Evolutionary conservation across 2,888 invertebrate genomes (phyloP), one percentile per base, ranked within the genome.

Genomic region (Galerucella calmariensis): DNA sequence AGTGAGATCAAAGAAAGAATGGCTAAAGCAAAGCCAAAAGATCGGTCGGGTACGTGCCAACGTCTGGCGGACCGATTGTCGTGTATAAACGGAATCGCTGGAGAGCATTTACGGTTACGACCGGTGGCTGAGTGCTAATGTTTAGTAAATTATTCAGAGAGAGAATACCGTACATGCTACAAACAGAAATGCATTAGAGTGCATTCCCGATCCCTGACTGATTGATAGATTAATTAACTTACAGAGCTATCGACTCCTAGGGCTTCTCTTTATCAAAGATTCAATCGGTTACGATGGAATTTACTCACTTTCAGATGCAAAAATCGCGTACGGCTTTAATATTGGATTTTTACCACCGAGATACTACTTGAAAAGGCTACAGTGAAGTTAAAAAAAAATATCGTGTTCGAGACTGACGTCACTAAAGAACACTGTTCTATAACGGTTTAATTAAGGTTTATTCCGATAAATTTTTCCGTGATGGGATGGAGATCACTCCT

Each of bases 71-170:
- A 69, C 69, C 75, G 77, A 77, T 77, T 74, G 77, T 81, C 79
- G 80, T 78, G 79, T 81, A 81, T 62, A 67, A 80, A 81, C 81
- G 79, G 81, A 83, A 81, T 83, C 85, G 81, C 85, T 77, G 79
- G 85, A 85, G 85, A 84, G 84, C 85, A 82, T 85, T 85, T 85
- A 85, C 82, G 85, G 83, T 83, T 83, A 84, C 84, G 81, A 81
- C 83, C 81, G 84, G 81, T 80, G 83, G 83, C 82, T 82, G 83
- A 83, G 85, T 84, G 85, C 85, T 84, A 84, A 85, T 86, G 85
- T 86, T 85, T 83, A 82, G 84, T 86, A 83, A 86, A 85, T 86
- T 85, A 86, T 86, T 85, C 85, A 86, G 83, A 83, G 83, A 83
- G 82, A 84, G 84, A 72, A 72, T 85, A 83, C 83, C 83, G 84